These are phyloP conservation scores for Hormaphis cornu DNA, from an alignment of 1,140 invertebrate genomes.

Conservation along the genomic window DNA sequence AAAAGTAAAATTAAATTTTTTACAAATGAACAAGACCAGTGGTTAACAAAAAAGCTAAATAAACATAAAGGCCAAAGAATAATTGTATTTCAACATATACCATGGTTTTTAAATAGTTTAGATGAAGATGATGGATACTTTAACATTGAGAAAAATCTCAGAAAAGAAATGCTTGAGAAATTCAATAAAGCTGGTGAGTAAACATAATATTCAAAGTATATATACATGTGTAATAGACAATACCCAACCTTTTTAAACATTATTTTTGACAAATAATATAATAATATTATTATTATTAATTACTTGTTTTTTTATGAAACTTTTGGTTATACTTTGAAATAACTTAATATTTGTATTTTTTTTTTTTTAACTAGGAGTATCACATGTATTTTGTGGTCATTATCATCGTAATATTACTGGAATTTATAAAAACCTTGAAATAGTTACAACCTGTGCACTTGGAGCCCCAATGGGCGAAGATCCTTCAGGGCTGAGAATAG, in stretches of 20 bases:
- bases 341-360: conserved; percentile 25
- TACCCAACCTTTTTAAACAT: too few relatives aligned
- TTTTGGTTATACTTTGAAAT: neutral
- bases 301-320: neutral
- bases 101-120: conserved; percentile 45
- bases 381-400: conserved; percentile 50
- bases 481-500: conserved; percentile 45
- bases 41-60: conserved; percentile 43
- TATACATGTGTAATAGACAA: too few relatives aligned
- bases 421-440: conserved; percentile 44
- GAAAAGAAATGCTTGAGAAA: conserved; percentile 44
- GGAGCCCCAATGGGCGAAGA: conserved; percentile 46
- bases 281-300: neutral
- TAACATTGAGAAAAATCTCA: conserved; percentile 42
- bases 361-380: conserved; percentile 45
- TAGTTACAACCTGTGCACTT: conserved; percentile 48
- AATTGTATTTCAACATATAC: conserved; percentile 51
- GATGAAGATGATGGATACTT: conserved; percentile 46
- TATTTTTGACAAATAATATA: too few relatives aligned
- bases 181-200: conserved; percentile 43
- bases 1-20: conserved; percentile 39
- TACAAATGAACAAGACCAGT: conserved; percentile 43
- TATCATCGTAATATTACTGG: conserved; percentile 50
- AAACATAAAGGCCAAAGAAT: conserved; percentile 34
- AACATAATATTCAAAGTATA: neutral